These are phyloP conservation scores for Fabriciana adippe DNA, from an alignment of 2,888 invertebrate genomes.

Conservation along the genomic window DNA sequence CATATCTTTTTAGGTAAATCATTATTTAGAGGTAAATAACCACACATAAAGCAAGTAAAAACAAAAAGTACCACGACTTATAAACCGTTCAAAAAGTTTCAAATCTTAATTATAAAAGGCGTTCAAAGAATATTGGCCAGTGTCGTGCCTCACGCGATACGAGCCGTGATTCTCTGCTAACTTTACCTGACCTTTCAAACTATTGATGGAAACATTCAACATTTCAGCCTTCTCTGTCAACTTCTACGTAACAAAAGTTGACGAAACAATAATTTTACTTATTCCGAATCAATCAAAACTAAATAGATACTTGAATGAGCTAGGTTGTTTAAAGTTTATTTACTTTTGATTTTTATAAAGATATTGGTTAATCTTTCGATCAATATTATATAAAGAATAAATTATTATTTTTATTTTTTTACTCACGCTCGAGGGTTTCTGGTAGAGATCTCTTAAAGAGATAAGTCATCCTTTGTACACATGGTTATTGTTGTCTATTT, in stretches of 20 bases:
- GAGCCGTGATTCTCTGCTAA: background rate
- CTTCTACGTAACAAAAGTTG: background rate
- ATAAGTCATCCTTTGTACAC: no score
- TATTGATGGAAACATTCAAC: constrained; percentile 21
- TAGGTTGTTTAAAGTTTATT: no score
- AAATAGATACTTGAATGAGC: no score
- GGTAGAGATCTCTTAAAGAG: no score
- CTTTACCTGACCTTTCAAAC: constrained; percentile 24
- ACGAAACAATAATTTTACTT: background rate
- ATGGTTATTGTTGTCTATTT: no score
- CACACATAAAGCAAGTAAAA: background rate
- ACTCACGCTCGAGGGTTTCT: no score
- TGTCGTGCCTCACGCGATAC: constrained; percentile 36
- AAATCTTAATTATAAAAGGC: constrained; percentile 26
- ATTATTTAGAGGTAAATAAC: no score
- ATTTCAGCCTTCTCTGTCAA: constrained; percentile 4
- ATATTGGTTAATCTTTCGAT: no score
- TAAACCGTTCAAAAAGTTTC: constrained; percentile 11
- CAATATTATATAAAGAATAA: no score
- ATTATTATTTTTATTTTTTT: no score
- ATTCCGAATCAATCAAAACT: background rate
- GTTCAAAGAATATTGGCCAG: constrained; percentile 22
- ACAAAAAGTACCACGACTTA: background rate
- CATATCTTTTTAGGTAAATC: no score
- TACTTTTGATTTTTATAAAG: no score